These are phyloP conservation scores for Antennarius striatus DNA, from an alignment of 2,113 vertebrate species.

Conservation along the genomic window DNA sequence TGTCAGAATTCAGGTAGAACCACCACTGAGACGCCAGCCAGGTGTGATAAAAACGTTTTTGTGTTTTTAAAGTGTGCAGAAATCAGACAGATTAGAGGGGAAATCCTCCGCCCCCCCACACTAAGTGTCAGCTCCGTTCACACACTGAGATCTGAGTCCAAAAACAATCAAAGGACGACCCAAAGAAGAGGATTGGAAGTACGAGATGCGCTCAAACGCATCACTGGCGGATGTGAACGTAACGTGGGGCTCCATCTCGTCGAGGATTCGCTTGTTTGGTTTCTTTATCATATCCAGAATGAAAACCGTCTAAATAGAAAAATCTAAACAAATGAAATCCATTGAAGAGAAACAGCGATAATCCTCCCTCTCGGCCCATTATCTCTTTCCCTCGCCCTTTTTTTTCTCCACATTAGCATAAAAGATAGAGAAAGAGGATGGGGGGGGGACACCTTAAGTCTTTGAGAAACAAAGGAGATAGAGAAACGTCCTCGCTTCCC, in stretches of 20 bases:
- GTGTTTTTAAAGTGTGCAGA: slow-evolving; percentile 24
- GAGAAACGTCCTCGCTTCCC: slow-evolving; percentile 45
- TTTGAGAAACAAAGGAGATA: slow-evolving; percentile 32
- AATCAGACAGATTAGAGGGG: background rate
- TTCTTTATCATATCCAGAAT: slow-evolving; percentile 49
- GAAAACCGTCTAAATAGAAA: slow-evolving; percentile 67
- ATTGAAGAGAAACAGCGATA: slow-evolving; percentile 61
- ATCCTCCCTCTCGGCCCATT: slow-evolving; percentile 59
- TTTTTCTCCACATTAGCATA: slow-evolving; percentile 52
- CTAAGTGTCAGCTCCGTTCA: background rate
- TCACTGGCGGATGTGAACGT: slow-evolving; percentile 43
- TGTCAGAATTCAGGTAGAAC: background rate
- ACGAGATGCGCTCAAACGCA: slow-evolving; percentile 30
- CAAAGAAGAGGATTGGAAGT: slow-evolving; percentile 34
- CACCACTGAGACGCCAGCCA: background rate
- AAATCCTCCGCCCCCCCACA: too few relatives aligned
- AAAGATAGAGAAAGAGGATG: slow-evolving; percentile 38
- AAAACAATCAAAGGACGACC: slow-evolving; percentile 17
- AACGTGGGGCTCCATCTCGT: too few relatives aligned
- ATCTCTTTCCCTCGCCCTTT: slow-evolving; percentile 13
- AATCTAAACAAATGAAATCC: slow-evolving; percentile 69
- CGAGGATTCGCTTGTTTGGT: slow-evolving; percentile 49
- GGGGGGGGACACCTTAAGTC: slow-evolving; percentile 40
- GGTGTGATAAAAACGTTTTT: slow-evolving; percentile 4
- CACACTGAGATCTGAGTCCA: background rate